Percentiles rank a stretch among this genome's conserved stretches.
phyloP scores from a whole-genome alignment of 2,797 vertebrate species.

The Leptodactylus fallax region DNA sequence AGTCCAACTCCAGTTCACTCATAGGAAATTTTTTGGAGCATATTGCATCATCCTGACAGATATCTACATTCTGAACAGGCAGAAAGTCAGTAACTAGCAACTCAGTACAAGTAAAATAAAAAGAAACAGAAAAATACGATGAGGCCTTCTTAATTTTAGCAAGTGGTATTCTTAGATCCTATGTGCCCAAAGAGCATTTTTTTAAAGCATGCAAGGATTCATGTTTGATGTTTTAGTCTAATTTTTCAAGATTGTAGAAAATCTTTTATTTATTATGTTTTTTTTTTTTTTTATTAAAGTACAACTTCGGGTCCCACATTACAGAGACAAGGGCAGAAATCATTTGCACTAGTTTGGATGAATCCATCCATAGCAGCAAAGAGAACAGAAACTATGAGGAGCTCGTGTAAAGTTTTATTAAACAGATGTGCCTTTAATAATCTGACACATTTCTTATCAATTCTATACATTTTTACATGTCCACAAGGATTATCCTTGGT shows the following conservation, averaged over 20 bases:
- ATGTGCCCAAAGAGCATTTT: not conserved
- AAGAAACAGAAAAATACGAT: no score
- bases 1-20: not conserved
- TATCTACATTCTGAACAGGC: slow-evolving; percentile 14
- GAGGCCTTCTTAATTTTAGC: not conserved
- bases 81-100: not conserved
- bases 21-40: not conserved
- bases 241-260: not conserved
- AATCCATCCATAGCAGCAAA: not conserved
- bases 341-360: not conserved
- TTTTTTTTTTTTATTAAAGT: no score
- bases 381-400: no score
- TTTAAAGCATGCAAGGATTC: not conserved
- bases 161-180: not conserved
- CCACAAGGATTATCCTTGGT: no score
- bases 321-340: not conserved
- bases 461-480: not conserved
- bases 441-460: not conserved
- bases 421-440: no score
- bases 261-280: not conserved
- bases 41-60: slow-evolving; percentile 16
- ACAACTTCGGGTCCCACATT: not conserved
- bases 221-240: slow-evolving; percentile 5
- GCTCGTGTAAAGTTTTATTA: no score
- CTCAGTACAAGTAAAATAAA: not conserved